Conservation (phyloP, 2,113 vertebrate species). For the Piaya cayana region DNA sequence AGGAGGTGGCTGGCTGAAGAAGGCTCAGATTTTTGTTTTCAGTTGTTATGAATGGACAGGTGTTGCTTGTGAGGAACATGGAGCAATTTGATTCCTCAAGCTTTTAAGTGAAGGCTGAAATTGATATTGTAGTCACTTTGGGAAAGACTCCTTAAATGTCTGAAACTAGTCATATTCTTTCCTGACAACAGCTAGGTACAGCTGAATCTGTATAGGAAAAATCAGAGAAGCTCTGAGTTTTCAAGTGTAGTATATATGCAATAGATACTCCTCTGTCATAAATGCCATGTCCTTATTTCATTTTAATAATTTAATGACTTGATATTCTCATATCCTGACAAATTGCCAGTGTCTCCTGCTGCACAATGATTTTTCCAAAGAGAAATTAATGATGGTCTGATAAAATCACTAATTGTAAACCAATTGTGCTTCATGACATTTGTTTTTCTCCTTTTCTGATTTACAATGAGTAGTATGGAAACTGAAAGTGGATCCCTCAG, state of each 20-base stretch:
- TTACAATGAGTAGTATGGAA: constrained; percentile 55
- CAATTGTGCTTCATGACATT: constrained; percentile 39
- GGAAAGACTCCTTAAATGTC: not conserved
- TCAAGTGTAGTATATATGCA: not conserved
- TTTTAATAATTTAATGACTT: not conserved
- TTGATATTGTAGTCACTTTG: not conserved
- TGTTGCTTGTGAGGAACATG: not conserved
- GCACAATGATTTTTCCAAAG: constrained; percentile 20
- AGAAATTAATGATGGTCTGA: not conserved
- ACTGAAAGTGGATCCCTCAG: not conserved
- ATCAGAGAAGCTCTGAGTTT: not conserved
- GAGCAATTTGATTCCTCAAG: not conserved
- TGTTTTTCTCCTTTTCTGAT: constrained; percentile 50
- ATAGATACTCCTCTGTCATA: not conserved
- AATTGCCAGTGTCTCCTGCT: not conserved
- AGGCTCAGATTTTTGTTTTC: not conserved
- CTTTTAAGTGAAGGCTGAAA: not conserved
- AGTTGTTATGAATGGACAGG: not conserved
- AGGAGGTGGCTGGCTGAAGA: not conserved
- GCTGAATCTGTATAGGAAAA: not conserved
- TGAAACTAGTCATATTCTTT: not conserved
- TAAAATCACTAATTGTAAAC: constrained; percentile 5
- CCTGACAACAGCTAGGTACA: not conserved
- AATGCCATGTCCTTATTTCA: not conserved
- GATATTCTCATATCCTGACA: not conserved